Evolutionary conservation across 2,113 vertebrate species (phyloP), one percentile per base, ranked within the genome.

Genomic region (Sylvilagus bachmani): DNA sequence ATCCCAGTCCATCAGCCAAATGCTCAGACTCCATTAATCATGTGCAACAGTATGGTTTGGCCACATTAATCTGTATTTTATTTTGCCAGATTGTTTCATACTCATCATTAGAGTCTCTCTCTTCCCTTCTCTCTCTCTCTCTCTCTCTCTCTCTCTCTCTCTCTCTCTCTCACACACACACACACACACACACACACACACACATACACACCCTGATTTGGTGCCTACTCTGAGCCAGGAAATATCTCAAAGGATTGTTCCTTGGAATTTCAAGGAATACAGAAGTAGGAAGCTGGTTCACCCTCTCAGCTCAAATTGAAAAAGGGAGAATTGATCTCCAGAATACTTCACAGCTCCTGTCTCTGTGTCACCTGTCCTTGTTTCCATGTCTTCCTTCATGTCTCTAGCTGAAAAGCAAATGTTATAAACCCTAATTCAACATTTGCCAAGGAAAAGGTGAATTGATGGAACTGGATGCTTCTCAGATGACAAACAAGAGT

Each of bases 31-130:
- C 53, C 22, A 12, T 58, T 73, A 24, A 0, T 10, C 85, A 79
- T 1, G 2, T 21, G 31, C 73, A 19, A 5, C 1, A 24, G 16
- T 25, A 44, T 1, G n/a, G 36, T 8, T 19, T 29, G n/a, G 19
- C 58, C 44, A 87, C 38, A 73, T 31, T 27, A 16, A 44, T 2
- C 11, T 33, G 31, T 10, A 8, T 73, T 12, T 92, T 93, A 62
- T 87, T 93, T 61, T 91, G 17, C 66, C 89, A 73, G 88, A 3
- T 86, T 85, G 84, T 90, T 86, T 78, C 78, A 33, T 0, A 7
- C 19, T 14, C 70, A 10, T 36, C 53, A 25, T 58, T 51, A 55
- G 36, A 27, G 22, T 44, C 44, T 44, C 44, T 44, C 38, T 44
- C 38, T 44, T 6, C 6, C 38, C 6, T 6, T 44, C 6, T 6